A percentile compares a stretch with the other conserved stretches of the same genome.
These are phyloP conservation scores for Drosophila ficusphila DNA, from an alignment of 1,140 invertebrate genomes.

Conservation along the genomic window DNA sequence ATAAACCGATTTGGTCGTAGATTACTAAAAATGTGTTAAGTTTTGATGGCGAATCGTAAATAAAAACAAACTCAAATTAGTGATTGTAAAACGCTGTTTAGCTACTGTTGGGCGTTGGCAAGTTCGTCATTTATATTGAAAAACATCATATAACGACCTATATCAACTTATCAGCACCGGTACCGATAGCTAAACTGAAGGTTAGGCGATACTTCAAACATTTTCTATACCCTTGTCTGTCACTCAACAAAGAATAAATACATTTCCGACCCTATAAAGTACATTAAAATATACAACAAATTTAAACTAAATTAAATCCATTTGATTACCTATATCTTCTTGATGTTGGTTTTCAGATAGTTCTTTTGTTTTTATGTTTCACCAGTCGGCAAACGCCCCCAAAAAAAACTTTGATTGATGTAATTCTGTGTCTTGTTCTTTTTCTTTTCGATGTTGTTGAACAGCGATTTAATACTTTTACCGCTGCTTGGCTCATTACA, in stretches of 20 bases:
- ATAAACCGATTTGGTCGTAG: conserved; percentile 19
- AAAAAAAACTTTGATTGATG: conserved; percentile 34
- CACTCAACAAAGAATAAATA: no score
- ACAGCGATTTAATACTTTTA: conserved; percentile 56
- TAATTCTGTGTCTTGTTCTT: conserved; percentile 12
- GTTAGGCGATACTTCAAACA: conserved; percentile 11
- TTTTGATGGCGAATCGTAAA: conserved; percentile 23
- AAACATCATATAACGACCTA: conserved; percentile 47
- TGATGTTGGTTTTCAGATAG: background rate
- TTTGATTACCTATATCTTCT: background rate
- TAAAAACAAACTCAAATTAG: conserved; percentile 11
- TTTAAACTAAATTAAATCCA: no score
- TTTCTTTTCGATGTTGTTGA: conserved; percentile 4
- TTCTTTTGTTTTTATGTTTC: conserved; percentile 2
- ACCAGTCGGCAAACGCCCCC: conserved; percentile 11
- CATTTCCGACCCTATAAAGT: no score
- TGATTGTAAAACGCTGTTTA: conserved; percentile 15
- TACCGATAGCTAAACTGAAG: conserved; percentile 33
- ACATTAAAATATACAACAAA: no score
- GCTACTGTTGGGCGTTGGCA: conserved; percentile 31
- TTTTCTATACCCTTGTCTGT: no score
- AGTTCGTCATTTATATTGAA: conserved; percentile 4
- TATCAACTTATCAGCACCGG: conserved; percentile 35
- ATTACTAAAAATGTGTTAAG: conserved; percentile 22
- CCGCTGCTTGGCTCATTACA: conserved; percentile 64